Evolutionary conservation across 2,888 invertebrate genomes (phyloP).

Genomic region (Dusona sp.): DNA sequence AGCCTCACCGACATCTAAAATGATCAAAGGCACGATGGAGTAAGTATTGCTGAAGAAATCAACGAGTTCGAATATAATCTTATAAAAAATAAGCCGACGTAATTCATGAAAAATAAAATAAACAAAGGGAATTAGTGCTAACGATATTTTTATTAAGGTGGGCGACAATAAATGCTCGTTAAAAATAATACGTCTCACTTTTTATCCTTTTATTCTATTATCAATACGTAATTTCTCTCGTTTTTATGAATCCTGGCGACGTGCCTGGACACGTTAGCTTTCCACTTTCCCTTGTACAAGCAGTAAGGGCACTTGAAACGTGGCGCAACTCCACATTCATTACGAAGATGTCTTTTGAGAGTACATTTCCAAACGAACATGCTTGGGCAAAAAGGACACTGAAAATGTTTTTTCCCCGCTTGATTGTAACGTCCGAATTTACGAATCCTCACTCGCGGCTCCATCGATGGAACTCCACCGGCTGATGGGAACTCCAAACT

Average conservation of each 20-base stretch:
- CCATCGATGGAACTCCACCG: not conserved
- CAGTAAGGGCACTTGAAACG: slow-evolving; percentile 78
- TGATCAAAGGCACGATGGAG: slow-evolving; percentile 41
- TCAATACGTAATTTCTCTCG: slow-evolving; percentile 66
- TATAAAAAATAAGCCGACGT: not conserved
- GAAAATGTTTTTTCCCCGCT: slow-evolving; percentile 50
- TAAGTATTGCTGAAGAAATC: slow-evolving; percentile 35
- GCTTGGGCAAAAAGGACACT: slow-evolving; percentile 73
- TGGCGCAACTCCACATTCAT: slow-evolving; percentile 76
- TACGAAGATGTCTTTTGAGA: slow-evolving; percentile 72
- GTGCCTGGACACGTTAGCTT: slow-evolving; percentile 74
- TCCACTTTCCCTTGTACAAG: slow-evolving; percentile 76
- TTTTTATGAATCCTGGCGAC: slow-evolving; percentile 71
- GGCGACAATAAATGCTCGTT: not conserved
- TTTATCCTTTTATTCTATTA: not conserved
- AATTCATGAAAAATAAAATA: not conserved
- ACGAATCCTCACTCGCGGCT: slow-evolving; percentile 15
- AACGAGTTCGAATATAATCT: not conserved
- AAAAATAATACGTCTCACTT: not conserved
- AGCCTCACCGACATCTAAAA: slow-evolving; percentile 50
- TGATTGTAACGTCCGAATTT: slow-evolving; percentile 19
- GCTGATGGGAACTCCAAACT: slow-evolving; percentile 1
- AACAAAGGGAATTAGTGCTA: not conserved
- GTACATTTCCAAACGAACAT: slow-evolving; percentile 73
- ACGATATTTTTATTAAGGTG: not conserved